These are phyloP conservation scores for Caenorhabditis remanei DNA, from an alignment of 1,140 invertebrate genomes.

Conservation along the genomic window DNA sequence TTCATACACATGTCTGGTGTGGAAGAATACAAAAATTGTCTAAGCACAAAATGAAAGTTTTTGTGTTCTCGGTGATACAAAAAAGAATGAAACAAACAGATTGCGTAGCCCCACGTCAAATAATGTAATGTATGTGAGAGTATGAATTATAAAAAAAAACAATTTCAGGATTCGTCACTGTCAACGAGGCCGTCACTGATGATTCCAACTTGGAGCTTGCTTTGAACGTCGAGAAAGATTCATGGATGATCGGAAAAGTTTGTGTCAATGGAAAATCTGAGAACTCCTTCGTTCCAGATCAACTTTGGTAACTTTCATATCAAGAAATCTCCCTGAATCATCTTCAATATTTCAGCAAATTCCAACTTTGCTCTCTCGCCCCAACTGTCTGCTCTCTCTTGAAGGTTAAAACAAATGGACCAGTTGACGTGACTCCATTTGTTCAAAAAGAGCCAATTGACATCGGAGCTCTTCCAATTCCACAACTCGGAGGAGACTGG, in stretches of 20 bases:
- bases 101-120: background rate
- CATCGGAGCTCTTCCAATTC: slow-evolving; percentile 36
- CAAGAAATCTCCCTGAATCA: too few relatives aligned
- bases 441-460: slow-evolving; percentile 46
- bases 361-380: slow-evolving; percentile 25
- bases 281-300: slow-evolving; percentile 65
- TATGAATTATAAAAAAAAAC: too few relatives aligned
- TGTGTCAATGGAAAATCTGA: slow-evolving; percentile 64
- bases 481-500: slow-evolving; percentile 40
- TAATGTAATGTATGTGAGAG: background rate
- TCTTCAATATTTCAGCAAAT: slow-evolving; percentile 16
- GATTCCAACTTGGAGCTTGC: slow-evolving; percentile 56
- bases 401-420: slow-evolving; percentile 12
- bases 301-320: slow-evolving; percentile 54
- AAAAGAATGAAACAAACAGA: background rate
- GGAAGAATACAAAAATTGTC: too few relatives aligned
- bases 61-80: background rate
- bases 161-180: slow-evolving; percentile 52
- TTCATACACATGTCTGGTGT: background rate
- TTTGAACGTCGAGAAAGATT: slow-evolving; percentile 65
- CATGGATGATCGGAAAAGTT: slow-evolving; percentile 62
- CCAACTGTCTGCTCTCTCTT: slow-evolving; percentile 33
- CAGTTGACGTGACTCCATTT: slow-evolving; percentile 43
- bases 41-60: background rate
- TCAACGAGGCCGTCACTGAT: slow-evolving; percentile 57